Percentiles rank a stretch among this genome's conserved stretches.
Conservation (phyloP, 2,113 vertebrate genomes). For the Kobus ellipsiprymnus region DNA sequence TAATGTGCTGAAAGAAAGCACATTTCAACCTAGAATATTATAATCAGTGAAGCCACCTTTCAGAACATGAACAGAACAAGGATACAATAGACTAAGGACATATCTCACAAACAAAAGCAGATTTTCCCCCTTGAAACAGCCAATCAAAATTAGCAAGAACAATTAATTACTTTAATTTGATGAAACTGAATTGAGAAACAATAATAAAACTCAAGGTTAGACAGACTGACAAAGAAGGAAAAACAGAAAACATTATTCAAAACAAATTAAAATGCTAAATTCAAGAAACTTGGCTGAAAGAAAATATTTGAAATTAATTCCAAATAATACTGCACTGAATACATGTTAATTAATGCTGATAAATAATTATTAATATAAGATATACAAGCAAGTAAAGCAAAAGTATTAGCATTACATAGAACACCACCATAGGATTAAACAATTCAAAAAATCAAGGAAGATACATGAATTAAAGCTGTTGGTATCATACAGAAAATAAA, state of each 20-base stretch:
- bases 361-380: background rate
- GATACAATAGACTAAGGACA: background rate
- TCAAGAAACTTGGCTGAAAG: background rate
- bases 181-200: background rate
- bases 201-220: background rate
- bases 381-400: background rate
- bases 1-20: slow-evolving; percentile 12
- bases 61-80: slow-evolving; percentile 8
- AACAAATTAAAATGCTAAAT: background rate
- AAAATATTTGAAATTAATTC: background rate
- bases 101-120: background rate
- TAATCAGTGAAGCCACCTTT: slow-evolving; percentile 26
- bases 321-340: background rate
- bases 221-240: background rate
- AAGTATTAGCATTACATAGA: background rate
- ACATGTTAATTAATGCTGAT: background rate
- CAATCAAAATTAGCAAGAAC: background rate
- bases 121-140: background rate
- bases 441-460: background rate
- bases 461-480: background rate
- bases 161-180: background rate
- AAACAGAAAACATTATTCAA: background rate
- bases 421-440: background rate
- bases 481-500: background rate
- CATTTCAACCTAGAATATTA: slow-evolving; percentile 4